Evolutionary conservation across 1,140 invertebrate genomes (phyloP), one percentile per base, ranked within the genome.

Genomic region (Panulirus ornatus): DNA sequence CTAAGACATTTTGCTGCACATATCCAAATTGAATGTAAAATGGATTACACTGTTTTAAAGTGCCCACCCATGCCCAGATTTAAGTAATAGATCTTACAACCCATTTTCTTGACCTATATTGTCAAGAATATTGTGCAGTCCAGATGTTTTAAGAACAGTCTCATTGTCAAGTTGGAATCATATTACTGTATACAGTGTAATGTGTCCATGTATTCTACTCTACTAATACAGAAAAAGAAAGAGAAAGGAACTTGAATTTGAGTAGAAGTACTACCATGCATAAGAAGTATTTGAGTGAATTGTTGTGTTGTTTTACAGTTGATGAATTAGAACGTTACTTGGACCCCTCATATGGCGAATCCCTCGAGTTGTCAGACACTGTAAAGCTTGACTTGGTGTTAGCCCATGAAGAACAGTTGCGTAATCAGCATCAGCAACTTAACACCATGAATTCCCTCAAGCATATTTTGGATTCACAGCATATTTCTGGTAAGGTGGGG

Each of bases 291-390:
- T 22, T 19, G 5, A 22, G 19, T 22, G 54, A 47, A 38, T 9
- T 9, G 9, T 84, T 81, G 27, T 36, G 0, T 44, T 34, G 14
- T 47, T n/a, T 40, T 38, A 22, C 88, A 92, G 91, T 90, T 22
- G 91, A 92, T 51, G 91, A 92, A 54, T 78, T 92, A 51, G 88
- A 92, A 34, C 78, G 84, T 22, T 92, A 92, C 84, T 44, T 92
- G 16, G 91, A 92, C 42, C 91, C 91, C 1, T 63, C 58, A 27
- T 92, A 92, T 38, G 91, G 88, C 19, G 86, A 87, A 19, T 36
- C 84, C 2, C 79, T 89, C 6, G 84, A 90, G 11, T 36, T 92
- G 54, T 71, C 44, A 27, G 91, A 90, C 76, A 85, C 30, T 47
- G 54, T 90, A n/a, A 90, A 90, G 78, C 66, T 70, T 16, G 91